Percentiles rank a stretch among this genome's conserved stretches.
Conservation (phyloP, 2,113 vertebrate species). For the Pluvianellus socialis region DNA sequence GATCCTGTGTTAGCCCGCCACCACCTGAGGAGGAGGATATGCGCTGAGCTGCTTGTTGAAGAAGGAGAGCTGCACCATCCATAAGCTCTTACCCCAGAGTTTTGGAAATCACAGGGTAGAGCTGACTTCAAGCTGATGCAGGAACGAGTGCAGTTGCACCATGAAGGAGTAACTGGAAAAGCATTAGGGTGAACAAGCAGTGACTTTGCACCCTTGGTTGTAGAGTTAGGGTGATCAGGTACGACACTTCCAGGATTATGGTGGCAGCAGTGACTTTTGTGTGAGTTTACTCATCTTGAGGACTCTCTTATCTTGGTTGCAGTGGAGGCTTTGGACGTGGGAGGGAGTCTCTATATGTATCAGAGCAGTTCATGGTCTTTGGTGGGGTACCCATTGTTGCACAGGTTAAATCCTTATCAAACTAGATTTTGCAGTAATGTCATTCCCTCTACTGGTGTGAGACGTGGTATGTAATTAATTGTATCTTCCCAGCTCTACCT, state of each 20-base stretch:
- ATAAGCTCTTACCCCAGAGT: neutral
- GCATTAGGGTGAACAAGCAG: neutral
- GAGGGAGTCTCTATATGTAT: neutral
- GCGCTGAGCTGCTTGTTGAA: neutral
- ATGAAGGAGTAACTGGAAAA: neutral
- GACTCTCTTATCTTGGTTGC: neutral
- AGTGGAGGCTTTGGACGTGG: fast-evolving
- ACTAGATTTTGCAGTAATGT: neutral
- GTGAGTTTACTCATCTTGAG: neutral
- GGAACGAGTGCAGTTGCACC: fast-evolving
- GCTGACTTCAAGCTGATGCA: neutral
- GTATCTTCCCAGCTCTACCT: neutral
- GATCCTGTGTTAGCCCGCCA: neutral
- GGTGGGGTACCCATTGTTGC: neutral
- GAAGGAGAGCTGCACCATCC: no score
- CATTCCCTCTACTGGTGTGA: neutral
- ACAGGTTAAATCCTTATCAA: neutral
- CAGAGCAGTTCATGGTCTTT: neutral
- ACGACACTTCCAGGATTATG: fast-evolving
- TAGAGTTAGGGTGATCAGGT: neutral
- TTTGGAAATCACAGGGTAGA: neutral
- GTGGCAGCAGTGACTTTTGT: neutral
- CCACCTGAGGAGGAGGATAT: neutral
- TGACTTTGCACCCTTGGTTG: neutral
- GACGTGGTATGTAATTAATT: neutral